Conservation (phyloP, 1,140 invertebrate genomes). For the Drosophila sucinea region DNA sequence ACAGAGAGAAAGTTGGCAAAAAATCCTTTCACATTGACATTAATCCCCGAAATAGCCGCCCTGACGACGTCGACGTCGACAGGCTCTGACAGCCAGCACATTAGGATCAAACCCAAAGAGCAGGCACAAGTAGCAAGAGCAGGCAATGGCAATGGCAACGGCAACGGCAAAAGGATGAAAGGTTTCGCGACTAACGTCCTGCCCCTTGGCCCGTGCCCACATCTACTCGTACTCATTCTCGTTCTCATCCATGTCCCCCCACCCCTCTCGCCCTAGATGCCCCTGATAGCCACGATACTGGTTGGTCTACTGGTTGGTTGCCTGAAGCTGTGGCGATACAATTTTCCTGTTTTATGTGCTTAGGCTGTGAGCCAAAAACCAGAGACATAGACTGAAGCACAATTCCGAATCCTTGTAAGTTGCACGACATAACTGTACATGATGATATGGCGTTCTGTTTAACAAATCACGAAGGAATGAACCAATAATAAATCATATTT, state of each 20-base stretch:
- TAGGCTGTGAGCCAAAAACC: constrained; percentile 1
- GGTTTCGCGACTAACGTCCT: constrained; percentile 10
- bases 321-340: constrained; percentile 1
- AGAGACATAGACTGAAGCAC: constrained; percentile 10
- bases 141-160: background rate
- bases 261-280: too few species aligned
- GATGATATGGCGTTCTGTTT: too few species aligned
- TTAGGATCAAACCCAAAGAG: constrained; percentile 60
- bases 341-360: constrained; percentile 15
- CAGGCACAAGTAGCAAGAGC: background rate
- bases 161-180: constrained; percentile 32
- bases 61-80: constrained; percentile 59
- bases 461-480: too few species aligned
- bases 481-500: too few species aligned
- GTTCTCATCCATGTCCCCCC: background rate
- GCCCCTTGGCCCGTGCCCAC: background rate
- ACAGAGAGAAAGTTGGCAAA: constrained; percentile 22
- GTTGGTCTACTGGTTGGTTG: background rate
- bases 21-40: constrained; percentile 79
- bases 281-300: background rate
- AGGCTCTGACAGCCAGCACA: constrained; percentile 75
- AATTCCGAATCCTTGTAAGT: constrained; percentile 1
- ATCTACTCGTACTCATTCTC: too few species aligned
- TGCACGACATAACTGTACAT: background rate
- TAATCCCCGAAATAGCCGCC: constrained; percentile 76